phyloP scores from a whole-genome alignment of 2,888 invertebrate genomes.

The Choreutis nemorana region DNA sequence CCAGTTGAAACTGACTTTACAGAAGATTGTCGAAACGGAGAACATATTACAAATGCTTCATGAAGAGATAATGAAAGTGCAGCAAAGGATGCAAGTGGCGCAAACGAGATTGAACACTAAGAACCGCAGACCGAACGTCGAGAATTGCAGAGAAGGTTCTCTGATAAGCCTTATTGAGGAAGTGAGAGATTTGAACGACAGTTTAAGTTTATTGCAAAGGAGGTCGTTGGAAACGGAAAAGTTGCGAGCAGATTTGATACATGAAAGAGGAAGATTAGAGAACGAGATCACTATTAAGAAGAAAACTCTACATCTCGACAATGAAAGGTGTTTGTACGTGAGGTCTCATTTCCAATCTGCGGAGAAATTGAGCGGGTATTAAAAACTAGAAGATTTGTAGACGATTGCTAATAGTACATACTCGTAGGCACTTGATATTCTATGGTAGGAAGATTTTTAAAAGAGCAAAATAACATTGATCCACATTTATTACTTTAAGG shows the following conservation, averaged over 20 bases:
- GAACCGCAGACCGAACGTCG: conserved; percentile 42
- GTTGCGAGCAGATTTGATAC: conserved; percentile 42
- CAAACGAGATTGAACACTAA: conserved; percentile 53
- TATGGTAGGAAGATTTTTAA: too few relatives aligned
- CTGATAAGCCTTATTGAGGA: conserved; percentile 46
- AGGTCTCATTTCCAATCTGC: conserved; percentile 53
- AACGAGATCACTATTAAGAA: conserved; percentile 55
- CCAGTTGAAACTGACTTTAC: conserved; percentile 64
- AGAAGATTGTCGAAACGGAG: conserved; percentile 50
- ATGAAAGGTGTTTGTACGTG: conserved; percentile 44
- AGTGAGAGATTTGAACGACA: conserved; percentile 46
- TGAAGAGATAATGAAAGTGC: conserved; percentile 47
- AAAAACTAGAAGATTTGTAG: too few relatives aligned
- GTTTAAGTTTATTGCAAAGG: conserved; percentile 43
- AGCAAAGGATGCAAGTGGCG: conserved; percentile 48
- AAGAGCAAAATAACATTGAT: too few relatives aligned
- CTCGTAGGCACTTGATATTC: too few relatives aligned
- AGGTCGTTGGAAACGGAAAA: conserved; percentile 46
- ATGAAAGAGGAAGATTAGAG: conserved; percentile 42
- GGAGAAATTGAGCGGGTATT: conserved; percentile 53
- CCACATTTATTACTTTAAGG: too few relatives aligned
- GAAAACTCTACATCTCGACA: conserved; percentile 44
- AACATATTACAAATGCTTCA: conserved; percentile 45
- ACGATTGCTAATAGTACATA: too few relatives aligned
- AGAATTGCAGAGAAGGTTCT: conserved; percentile 55